Evolutionary conservation across 2,113 vertebrate genomes (phyloP), one percentile per base, ranked within the genome.

Genomic region (Nothocercus nigrocapillus): DNA sequence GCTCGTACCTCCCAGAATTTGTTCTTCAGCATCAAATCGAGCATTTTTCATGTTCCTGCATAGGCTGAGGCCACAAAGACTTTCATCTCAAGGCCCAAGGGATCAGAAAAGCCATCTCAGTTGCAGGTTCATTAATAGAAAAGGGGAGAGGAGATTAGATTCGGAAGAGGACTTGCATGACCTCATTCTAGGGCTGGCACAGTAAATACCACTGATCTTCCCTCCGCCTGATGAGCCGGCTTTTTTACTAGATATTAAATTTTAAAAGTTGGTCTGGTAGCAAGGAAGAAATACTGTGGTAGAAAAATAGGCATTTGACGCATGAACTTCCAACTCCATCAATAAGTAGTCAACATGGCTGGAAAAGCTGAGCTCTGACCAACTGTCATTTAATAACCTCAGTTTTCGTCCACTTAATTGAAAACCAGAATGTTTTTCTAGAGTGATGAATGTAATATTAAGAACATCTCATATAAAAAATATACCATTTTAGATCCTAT

Each of bases 171-270:
- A 83, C 74, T 30, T 11, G 53, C 74, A 42, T n/a, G 68, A 94
- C 67, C 74, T 89, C 77, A 40, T 94, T 94, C 62, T 93, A 81
- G 72, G 54, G 25, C 49, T 88, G 70, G 25, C 15, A 66, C 44
- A 82, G 12, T 44, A 78, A 88, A 69, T 67, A 79, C 32, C 25
- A 74, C 47, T 82, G 58, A 34, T 75, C 56, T 85, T 82, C 87
- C 49, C 34, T 68, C 87, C 82, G 38, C 78, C 79, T 0, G 0
- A 38, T 51, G 38, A 78, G 20, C 1, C 0, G 6, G 64, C 74
- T 73, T 87, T 85, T 79, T 53, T 88, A 69, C 22, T 79, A 20
- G 14, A 28, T 8, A 24, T 47, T 64, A 44, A 78, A 82, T 58
- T 30, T 72, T 30, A 69, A 89, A 81, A 63, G 25, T 74, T 83